A percentile compares a stretch with the other conserved stretches of the same genome.
Evolutionary conservation across 92 coral and sea anemone genomes (phyloP).

Genomic region (Heteractis magnifica): DNA sequence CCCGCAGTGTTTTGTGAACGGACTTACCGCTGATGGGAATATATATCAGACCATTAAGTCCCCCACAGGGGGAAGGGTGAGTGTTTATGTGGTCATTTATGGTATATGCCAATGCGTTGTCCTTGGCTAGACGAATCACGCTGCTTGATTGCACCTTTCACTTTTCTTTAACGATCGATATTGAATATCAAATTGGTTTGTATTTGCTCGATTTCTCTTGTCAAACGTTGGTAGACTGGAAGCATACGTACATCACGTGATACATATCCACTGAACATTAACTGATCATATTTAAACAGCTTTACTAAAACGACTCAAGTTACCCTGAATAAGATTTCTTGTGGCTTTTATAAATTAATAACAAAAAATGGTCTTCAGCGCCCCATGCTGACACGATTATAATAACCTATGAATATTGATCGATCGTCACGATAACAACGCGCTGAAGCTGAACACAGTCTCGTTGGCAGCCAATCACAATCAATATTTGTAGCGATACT

Average conservation of each 20-base stretch:
- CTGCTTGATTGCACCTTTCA: neutral
- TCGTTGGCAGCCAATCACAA: neutral
- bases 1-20: constrained; percentile 18
- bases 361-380: neutral
- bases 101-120: neutral
- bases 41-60: neutral
- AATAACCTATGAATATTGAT: neutral
- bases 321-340: neutral
- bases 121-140: neutral
- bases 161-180: neutral
- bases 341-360: neutral
- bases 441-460: constrained; percentile 8
- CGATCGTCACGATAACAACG: neutral
- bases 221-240: neutral
- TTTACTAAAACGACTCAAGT: neutral
- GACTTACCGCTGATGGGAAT: neutral
- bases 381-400: neutral
- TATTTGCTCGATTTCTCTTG: neutral
- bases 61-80: constrained; percentile 1
- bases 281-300: neutral
- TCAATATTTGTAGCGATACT: too few species aligned
- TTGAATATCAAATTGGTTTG: neutral
- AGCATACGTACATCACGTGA: neutral
- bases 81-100: neutral
- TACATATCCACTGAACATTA: too few species aligned